Evolutionary conservation across 2,113 vertebrate genomes (phyloP).

Genomic region (Equus przewalskii): DNA sequence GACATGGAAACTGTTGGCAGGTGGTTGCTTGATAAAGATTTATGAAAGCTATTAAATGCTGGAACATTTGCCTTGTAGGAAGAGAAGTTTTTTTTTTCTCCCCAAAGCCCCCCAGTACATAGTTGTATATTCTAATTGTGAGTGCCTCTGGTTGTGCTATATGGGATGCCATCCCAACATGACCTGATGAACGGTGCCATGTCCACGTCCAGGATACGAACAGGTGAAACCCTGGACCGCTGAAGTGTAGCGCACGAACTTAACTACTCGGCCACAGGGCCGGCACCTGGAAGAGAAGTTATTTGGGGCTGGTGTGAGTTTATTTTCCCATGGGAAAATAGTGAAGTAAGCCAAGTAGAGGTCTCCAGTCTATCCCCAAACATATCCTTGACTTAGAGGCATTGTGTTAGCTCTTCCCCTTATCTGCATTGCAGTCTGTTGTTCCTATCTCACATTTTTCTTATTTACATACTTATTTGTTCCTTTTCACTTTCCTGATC

Average conservation of each 20-base stretch:
- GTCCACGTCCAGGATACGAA: too few relatives aligned
- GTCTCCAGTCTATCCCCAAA: neutral
- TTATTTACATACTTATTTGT: neutral
- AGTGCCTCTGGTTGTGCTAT: too few relatives aligned
- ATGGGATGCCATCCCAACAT: too few relatives aligned
- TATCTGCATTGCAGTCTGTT: neutral
- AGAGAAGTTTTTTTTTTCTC: neutral
- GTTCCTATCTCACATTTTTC: neutral
- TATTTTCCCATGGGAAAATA: neutral
- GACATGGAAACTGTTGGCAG: slow-evolving; percentile 2
- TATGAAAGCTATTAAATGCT: neutral
- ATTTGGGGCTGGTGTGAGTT: neutral
- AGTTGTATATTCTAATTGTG: too few relatives aligned
- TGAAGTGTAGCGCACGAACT: too few relatives aligned
- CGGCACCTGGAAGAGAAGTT: neutral
- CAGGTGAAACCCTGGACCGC: too few relatives aligned
- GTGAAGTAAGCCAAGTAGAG: neutral
- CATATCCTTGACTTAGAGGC: neutral
- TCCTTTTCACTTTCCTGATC: neutral
- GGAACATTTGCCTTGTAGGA: neutral
- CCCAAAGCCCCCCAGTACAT: too few relatives aligned
- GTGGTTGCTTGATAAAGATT: slow-evolving; percentile 41
- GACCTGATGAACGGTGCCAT: too few relatives aligned
- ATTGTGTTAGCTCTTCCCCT: rapidly evolving
- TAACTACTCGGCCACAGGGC: too few relatives aligned